Conservation (phyloP, 2,797 vertebrate genomes). For the Eospalax fontanierii region DNA sequence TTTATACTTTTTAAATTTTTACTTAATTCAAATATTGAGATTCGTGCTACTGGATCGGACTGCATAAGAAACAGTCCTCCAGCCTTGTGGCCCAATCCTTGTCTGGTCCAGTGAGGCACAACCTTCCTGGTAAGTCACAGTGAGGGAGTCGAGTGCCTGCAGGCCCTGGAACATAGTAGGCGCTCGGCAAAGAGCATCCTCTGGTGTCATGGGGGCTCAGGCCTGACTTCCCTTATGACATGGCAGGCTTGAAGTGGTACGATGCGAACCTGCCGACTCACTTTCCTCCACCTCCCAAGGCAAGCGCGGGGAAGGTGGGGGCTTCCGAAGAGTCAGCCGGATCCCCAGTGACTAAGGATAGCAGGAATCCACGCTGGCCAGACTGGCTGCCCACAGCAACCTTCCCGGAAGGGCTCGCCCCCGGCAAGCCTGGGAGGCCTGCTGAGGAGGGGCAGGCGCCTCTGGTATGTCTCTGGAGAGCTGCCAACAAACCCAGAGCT, state of each 20-base stretch:
- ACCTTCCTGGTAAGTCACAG: not conserved
- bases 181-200: not conserved
- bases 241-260: too few species aligned
- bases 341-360: constrained; percentile 28
- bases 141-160: too few species aligned
- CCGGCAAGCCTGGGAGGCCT: not conserved
- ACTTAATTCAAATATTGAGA: not conserved
- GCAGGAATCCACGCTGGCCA: constrained; percentile 18
- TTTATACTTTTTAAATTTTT: not conserved
- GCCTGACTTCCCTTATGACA: not conserved
- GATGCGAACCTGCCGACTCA: not conserved
- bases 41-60: too few species aligned
- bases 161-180: not conserved
- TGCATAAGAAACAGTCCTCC: not conserved
- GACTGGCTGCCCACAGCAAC: constrained; percentile 24
- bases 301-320: not conserved
- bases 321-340: not conserved
- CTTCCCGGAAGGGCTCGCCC: constrained; percentile 53
- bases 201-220: not conserved
- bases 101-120: too few species aligned
- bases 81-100: not conserved
- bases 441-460: constrained; percentile 51
- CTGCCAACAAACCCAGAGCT: constrained; percentile 52
- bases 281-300: not conserved
- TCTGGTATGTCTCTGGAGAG: constrained; percentile 73